Evolutionary conservation across 1,140 invertebrate genomes (phyloP), one percentile per base, ranked within the genome.

Genomic region (Cardiocondyla obscurior): DNA sequence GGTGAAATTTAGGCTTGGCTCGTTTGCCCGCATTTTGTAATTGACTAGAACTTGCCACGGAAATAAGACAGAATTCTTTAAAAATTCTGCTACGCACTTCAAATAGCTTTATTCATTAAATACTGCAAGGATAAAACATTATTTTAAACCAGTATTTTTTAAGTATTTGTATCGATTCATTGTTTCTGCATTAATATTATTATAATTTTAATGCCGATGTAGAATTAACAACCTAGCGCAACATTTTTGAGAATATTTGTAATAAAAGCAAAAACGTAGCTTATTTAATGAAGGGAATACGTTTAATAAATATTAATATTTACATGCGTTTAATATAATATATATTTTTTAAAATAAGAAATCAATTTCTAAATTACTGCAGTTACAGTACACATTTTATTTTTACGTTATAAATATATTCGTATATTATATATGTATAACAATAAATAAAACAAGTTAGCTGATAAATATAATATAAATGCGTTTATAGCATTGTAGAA

Each of bases 1-100:
- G 81, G 91, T 91, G 92, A 92, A 92, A 92, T 92, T 91, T 88
- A 91, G 87, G 88, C 87, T 88, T 53, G 77, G 16, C 39, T 49
- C 36, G 25, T 19, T 86, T 10, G 55, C 3, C 51, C 10, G 33
- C 28, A 30, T 82, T 77, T 85, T 12, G 70, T 85, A 5, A 79
- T 67, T 33, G 36, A 39, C 33, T 79, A 79, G 25, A 79, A 79
- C 33, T 67, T 1, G 19, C 64, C 19, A 46, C 7, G 16, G 7
- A 25, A 22, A 79, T 53, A 4, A 8, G 12, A 28, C 19, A 39
- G 46, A 22, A 30, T 19, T 53, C 16, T 53, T 2, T 53, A 19
- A 10, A 64, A 69, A 30, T 36, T 10, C 14, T 39, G 22, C 22
- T 12, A n/a, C 19, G 7, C n/a, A 1, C 28, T 25, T 7, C n/a